Percentiles rank a stretch among this genome's conserved stretches.
phyloP scores from a whole-genome alignment of 2,888 invertebrate genomes.

The Boloria selene region DNA sequence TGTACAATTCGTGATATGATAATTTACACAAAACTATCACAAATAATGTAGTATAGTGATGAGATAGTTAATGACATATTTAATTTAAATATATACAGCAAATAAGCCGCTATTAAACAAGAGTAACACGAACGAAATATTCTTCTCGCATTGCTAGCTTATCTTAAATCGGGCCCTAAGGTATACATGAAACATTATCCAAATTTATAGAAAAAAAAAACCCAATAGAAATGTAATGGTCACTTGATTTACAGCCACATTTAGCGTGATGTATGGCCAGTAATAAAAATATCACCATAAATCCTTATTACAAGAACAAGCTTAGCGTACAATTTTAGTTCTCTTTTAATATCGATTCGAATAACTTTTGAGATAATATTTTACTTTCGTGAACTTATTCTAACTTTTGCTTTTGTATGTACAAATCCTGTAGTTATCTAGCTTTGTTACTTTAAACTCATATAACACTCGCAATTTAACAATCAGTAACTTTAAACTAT shows the following conservation, averaged over 20 bases:
- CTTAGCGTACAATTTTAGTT: not conserved
- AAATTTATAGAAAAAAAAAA: conserved; percentile 9
- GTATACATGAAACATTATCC: conserved; percentile 15
- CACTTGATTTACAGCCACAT: conserved; percentile 32
- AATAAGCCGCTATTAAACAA: not conserved
- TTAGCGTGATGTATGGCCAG: conserved; percentile 36
- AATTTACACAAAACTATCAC: too few species aligned
- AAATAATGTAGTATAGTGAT: too few species aligned
- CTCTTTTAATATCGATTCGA: not conserved
- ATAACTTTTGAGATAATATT: not conserved
- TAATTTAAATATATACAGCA: too few species aligned
- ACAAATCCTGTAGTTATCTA: too few species aligned
- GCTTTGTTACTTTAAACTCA: too few species aligned
- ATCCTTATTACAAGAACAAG: conserved; percentile 22
- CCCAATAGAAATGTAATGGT: conserved; percentile 13
- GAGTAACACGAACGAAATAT: not conserved
- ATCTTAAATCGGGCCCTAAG: conserved; percentile 2
- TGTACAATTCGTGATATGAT: too few species aligned
- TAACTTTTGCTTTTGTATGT: not conserved
- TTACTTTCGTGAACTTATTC: too few species aligned
- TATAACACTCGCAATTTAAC: too few species aligned
- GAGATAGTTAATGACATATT: too few species aligned
- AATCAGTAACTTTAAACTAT: too few species aligned
- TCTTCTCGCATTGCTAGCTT: not conserved
- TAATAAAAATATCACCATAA: conserved; percentile 33